Evolutionary conservation across 2,888 invertebrate species (phyloP).

Genomic region (Eupithecia abbreviata): DNA sequence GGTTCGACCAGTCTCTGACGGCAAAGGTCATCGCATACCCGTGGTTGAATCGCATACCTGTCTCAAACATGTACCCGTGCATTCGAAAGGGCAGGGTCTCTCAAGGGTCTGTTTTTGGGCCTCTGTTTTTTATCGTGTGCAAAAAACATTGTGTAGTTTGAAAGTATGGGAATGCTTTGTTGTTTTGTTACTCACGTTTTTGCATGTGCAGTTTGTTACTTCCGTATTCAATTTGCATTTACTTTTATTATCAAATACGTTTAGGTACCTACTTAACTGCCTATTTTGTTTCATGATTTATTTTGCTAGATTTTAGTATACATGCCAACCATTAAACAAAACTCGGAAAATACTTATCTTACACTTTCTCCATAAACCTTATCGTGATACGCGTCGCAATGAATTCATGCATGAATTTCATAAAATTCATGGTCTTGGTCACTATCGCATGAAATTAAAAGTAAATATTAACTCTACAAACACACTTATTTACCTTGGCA

Average conservation of each 20-base stretch:
- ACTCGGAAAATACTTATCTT: background rate
- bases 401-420: conserved; percentile 1
- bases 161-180: conserved; percentile 28
- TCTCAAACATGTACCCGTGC: conserved; percentile 48
- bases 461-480: conserved; percentile 30
- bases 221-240: conserved; percentile 9
- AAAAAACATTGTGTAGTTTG: conserved; percentile 9
- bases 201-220: conserved; percentile 25
- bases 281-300: background rate
- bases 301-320: background rate
- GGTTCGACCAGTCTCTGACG: conserved; percentile 73
- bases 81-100: conserved; percentile 38
- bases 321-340: background rate
- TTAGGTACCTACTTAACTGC: background rate
- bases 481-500: conserved; percentile 25
- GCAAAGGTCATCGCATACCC: conserved; percentile 77
- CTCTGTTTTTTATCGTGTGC: conserved; percentile 24
- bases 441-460: conserved; percentile 17
- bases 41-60: conserved; percentile 70
- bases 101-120: conserved; percentile 30
- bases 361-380: conserved; percentile 11
- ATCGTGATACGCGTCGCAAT: background rate
- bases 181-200: conserved; percentile 32
- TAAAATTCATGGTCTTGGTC: conserved; percentile 24
- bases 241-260: background rate